phyloP scores from a whole-genome alignment of 2,113 vertebrate genomes.

The Ochotona princeps region DNA sequence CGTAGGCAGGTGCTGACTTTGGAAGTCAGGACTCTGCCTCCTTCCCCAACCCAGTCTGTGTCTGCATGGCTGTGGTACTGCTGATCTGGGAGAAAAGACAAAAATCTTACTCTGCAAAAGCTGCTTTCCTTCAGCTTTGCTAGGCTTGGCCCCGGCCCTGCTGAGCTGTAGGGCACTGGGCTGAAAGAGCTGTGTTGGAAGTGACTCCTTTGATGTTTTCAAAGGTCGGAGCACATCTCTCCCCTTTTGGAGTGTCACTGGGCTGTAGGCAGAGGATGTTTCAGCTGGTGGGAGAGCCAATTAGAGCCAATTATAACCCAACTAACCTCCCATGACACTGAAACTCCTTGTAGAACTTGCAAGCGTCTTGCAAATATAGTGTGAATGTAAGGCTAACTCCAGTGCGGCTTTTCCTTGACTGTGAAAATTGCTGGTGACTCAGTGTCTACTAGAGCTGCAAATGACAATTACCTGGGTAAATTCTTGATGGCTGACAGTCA shows the following conservation, averaged over 20 bases:
- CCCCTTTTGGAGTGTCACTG: slow-evolving; percentile 69
- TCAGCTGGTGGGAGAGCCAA: slow-evolving; percentile 68
- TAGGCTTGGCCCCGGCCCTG: slow-evolving; percentile 16
- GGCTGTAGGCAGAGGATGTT: slow-evolving; percentile 64
- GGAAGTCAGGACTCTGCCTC: background rate
- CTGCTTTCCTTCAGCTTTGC: slow-evolving; percentile 43
- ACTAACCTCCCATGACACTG: slow-evolving; percentile 73
- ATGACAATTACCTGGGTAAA: background rate
- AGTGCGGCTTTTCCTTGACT: background rate
- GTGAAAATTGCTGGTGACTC: background rate
- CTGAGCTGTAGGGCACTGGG: slow-evolving; percentile 35
- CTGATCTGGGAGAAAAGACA: background rate
- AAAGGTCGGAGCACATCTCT: slow-evolving; percentile 67
- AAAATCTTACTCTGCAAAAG: slow-evolving; percentile 27
- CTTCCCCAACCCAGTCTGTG: background rate
- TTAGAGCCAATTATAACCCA: slow-evolving; percentile 78
- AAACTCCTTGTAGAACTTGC: slow-evolving; percentile 73
- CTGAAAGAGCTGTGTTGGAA: slow-evolving; percentile 54
- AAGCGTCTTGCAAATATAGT: slow-evolving; percentile 63
- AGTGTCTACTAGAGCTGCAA: rapidly evolving
- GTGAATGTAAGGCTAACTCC: background rate
- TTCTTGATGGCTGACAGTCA: background rate
- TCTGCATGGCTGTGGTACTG: background rate
- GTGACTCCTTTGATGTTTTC: slow-evolving; percentile 74
- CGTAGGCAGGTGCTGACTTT: background rate